These are phyloP conservation scores for Cynoglossus semilaevis DNA, from an alignment of 2,113 vertebrate genomes.

Conservation along the genomic window DNA sequence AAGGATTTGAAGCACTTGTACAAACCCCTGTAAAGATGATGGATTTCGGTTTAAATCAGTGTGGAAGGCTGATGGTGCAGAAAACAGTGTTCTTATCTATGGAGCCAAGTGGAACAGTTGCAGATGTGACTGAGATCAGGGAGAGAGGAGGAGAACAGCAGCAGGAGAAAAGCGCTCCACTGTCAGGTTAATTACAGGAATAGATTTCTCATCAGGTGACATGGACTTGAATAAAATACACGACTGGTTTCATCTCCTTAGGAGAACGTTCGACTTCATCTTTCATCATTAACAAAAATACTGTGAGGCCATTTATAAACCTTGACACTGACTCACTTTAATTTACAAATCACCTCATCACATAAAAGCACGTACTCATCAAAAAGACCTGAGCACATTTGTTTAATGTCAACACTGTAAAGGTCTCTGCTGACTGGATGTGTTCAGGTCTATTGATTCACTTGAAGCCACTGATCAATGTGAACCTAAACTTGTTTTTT, in stretches of 20 bases:
- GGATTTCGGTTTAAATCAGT: constrained; percentile 41
- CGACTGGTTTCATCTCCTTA: constrained; percentile 23
- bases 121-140: constrained; percentile 46
- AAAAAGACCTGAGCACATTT: not conserved
- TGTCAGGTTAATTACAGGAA: constrained; percentile 43
- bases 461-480: constrained; percentile 16
- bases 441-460: constrained; percentile 18
- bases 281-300: constrained; percentile 42
- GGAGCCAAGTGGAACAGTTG: constrained; percentile 47
- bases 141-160: constrained; percentile 8
- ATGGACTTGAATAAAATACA: constrained; percentile 42
- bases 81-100: constrained; percentile 45
- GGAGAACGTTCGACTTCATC: constrained; percentile 39
- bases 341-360: constrained; percentile 18
- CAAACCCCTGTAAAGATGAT: constrained; percentile 33
- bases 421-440: not conserved
- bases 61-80: constrained; percentile 39
- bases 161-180: constrained; percentile 16
- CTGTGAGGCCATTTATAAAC: constrained; percentile 21
- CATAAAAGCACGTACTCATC: constrained; percentile 4
- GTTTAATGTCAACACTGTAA: not conserved
- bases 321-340: constrained; percentile 7
- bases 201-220: constrained; percentile 34
- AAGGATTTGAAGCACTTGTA: constrained; percentile 41
- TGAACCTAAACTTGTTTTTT: not conserved